A percentile compares a stretch with the other conserved stretches of the same genome.
phyloP scores from a whole-genome alignment of 2,113 vertebrate genomes.

The Eidolon helvum region DNA sequence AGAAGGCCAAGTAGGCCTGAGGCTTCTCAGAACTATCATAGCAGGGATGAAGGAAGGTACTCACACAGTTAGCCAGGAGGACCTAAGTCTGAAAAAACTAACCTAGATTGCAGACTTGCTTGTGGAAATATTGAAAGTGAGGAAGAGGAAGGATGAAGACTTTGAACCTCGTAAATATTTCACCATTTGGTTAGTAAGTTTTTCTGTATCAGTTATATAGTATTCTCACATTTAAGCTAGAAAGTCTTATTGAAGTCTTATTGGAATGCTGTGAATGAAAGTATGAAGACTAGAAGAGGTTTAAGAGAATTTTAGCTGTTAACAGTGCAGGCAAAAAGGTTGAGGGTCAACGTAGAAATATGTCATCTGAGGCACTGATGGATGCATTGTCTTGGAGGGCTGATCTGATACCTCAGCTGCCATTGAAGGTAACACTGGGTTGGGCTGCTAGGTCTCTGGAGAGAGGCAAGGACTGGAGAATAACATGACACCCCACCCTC shows the following conservation, averaged over 20 bases:
- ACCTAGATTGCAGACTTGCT: background rate
- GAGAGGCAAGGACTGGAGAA: background rate
- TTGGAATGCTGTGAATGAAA: background rate
- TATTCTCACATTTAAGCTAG: background rate
- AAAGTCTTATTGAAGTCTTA: constrained; percentile 19
- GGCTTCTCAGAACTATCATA: background rate
- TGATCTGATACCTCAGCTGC: background rate
- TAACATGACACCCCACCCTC: background rate
- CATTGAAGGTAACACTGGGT: background rate
- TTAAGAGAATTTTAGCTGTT: constrained; percentile 36
- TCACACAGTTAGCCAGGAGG: background rate
- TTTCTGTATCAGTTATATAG: background rate
- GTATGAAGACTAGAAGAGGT: background rate
- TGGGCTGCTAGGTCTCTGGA: background rate
- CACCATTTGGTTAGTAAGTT: background rate
- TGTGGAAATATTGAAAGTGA: constrained; percentile 29
- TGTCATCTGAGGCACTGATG: background rate
- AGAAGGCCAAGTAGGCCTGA: background rate
- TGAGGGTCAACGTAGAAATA: background rate
- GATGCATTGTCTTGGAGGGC: background rate
- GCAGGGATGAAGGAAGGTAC: background rate
- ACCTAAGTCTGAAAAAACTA: background rate
- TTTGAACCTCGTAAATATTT: background rate
- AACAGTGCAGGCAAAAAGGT: background rate
- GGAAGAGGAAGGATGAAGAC: background rate